A percentile compares a stretch with the other conserved stretches of the same genome.
Conservation (phyloP, 2,113 vertebrate species). For the Tichodroma muraria region DNA sequence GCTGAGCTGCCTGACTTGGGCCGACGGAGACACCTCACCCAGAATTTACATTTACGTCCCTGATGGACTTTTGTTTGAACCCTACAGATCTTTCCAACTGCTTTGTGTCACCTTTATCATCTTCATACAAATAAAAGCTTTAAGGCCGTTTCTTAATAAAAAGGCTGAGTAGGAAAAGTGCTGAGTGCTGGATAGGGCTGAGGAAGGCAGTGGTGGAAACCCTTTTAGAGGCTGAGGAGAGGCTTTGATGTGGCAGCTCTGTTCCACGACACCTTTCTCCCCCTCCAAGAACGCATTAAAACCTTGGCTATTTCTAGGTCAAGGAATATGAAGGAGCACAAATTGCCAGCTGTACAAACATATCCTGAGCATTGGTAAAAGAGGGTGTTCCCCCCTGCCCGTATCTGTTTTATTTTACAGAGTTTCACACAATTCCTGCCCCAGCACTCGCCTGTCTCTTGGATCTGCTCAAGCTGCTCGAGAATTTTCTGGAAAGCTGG, state of each 20-base stretch:
- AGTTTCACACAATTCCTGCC: constrained; percentile 37
- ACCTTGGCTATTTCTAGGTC: constrained; percentile 42
- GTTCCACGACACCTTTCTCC: constrained; percentile 41
- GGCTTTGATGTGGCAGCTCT: constrained; percentile 61
- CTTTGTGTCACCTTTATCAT: constrained; percentile 49
- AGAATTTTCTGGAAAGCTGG: background rate
- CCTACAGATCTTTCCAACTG: background rate
- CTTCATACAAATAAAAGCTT: constrained; percentile 45
- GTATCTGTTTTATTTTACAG: constrained; percentile 40
- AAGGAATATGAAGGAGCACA: background rate
- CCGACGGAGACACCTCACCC: background rate
- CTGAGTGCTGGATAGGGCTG: background rate
- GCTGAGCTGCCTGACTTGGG: background rate
- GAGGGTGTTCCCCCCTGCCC: background rate
- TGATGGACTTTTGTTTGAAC: constrained; percentile 1
- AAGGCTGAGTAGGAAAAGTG: constrained; percentile 35
- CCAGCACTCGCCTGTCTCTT: background rate
- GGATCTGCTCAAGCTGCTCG: background rate
- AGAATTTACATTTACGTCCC: background rate
- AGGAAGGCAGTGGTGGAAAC: constrained; percentile 24
- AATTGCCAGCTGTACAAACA: constrained; percentile 60
- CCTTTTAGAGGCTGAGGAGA: constrained; percentile 34
- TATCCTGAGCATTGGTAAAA: background rate
- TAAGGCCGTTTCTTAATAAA: background rate
- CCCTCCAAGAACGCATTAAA: constrained; percentile 49